phyloP scores from a whole-genome alignment of 2,113 vertebrate genomes.

The Illadopsis cleaveri region DNA sequence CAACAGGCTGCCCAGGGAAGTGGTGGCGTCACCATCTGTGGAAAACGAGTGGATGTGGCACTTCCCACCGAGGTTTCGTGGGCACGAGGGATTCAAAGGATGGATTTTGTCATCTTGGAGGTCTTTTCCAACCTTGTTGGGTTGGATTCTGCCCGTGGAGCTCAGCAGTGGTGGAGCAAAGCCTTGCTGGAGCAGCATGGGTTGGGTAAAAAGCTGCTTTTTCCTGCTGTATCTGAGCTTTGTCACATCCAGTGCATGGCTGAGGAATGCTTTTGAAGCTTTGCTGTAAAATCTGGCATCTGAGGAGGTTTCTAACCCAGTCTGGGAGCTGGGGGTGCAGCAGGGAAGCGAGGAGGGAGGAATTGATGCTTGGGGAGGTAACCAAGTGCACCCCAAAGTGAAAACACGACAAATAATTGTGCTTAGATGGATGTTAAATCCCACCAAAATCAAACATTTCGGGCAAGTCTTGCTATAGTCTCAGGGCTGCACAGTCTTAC shows the following conservation, averaged over 20 bases:
- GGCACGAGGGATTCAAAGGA: background rate
- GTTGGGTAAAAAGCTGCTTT: fast-evolving
- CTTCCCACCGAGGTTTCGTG: background rate
- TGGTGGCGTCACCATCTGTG: fast-evolving
- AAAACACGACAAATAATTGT: background rate
- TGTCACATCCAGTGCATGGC: background rate
- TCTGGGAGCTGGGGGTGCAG: background rate
- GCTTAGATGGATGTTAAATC: background rate
- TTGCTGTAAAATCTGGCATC: background rate
- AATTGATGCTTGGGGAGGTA: background rate
- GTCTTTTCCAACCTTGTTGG: fast-evolving
- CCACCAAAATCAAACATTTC: background rate
- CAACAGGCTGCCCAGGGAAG: background rate
- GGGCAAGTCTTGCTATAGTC: background rate
- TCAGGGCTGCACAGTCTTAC: background rate
- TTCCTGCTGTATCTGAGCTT: fast-evolving
- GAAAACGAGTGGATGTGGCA: fast-evolving
- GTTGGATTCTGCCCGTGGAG: fast-evolving
- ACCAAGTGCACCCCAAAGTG: background rate
- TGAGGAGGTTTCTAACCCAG: fast-evolving
- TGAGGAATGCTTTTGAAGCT: background rate
- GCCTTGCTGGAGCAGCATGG: fast-evolving
- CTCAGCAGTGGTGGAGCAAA: background rate
- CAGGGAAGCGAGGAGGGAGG: background rate
- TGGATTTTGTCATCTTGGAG: background rate